phyloP scores from a whole-genome alignment of 2,888 invertebrate genomes.

The Scaeva pyrastri region DNA sequence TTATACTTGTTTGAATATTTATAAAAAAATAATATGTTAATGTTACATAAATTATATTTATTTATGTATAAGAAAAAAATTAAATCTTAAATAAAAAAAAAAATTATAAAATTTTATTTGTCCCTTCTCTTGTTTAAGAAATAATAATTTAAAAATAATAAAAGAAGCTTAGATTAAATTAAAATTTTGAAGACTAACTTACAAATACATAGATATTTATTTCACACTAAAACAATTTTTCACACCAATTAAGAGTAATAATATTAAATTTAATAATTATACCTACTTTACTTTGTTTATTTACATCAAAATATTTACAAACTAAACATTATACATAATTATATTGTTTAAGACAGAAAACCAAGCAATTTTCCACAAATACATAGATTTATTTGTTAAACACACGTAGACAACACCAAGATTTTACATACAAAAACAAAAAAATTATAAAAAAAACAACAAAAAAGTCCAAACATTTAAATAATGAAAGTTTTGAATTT shows the following conservation, averaged over 20 bases:
- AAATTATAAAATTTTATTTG: too few relatives aligned
- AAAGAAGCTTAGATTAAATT: background rate
- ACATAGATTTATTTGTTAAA: conserved; percentile 47
- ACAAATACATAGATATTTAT: background rate
- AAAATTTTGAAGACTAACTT: background rate
- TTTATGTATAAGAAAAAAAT: too few relatives aligned
- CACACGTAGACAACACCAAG: conserved; percentile 72
- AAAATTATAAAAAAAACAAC: too few relatives aligned
- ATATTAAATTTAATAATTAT: background rate
- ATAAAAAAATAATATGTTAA: too few relatives aligned
- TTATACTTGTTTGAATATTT: too few relatives aligned
- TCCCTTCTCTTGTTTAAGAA: background rate
- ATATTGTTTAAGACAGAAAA: conserved; percentile 79
- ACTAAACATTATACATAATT: background rate
- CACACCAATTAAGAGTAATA: conserved; percentile 4
- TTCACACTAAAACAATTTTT: background rate
- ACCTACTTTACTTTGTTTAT: conserved; percentile 8
- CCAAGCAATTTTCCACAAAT: conserved; percentile 79
- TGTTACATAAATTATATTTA: too few relatives aligned
- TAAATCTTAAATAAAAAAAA: too few relatives aligned
- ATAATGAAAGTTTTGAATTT: conserved; percentile 22
- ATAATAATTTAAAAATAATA: background rate
- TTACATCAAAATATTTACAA: conserved; percentile 47
- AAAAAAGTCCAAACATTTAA: conserved; percentile 31
- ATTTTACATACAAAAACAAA: conserved; percentile 30